Evolutionary conservation across 2,797 vertebrate species (phyloP).

Genomic region (Philypnodon macrostomus): DNA sequence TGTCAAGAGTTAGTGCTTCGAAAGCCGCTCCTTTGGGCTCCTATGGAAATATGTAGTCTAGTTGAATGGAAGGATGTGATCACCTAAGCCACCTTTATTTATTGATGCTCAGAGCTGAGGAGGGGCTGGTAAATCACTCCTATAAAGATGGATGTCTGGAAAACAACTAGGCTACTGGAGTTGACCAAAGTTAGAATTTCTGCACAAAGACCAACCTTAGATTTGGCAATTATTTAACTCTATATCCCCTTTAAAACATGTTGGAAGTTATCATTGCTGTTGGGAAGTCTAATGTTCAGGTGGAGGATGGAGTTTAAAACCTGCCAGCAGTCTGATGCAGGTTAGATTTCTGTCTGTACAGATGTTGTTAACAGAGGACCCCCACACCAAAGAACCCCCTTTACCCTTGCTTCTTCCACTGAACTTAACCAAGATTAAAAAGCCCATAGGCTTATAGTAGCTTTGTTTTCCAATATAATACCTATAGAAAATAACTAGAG

Average conservation of each 20-base stretch:
- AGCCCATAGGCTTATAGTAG: slow-evolving; percentile 21
- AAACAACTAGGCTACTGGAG: slow-evolving; percentile 58
- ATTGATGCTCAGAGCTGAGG: slow-evolving; percentile 45
- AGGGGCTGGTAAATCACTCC: slow-evolving; percentile 50
- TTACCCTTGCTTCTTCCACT: slow-evolving; percentile 12
- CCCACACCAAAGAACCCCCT: slow-evolving; percentile 66
- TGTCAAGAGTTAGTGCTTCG: slow-evolving; percentile 51
- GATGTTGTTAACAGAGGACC: slow-evolving; percentile 34
- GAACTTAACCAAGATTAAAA: slow-evolving; percentile 5
- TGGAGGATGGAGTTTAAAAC: slow-evolving; percentile 17
- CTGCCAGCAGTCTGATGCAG: slow-evolving; percentile 13
- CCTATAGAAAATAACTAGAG: slow-evolving; percentile 18
- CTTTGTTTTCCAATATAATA: slow-evolving; percentile 22
- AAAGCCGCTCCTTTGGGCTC: slow-evolving; percentile 54
- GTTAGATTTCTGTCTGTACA: slow-evolving; percentile 17
- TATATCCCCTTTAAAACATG: slow-evolving; percentile 34
- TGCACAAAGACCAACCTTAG: slow-evolving; percentile 63
- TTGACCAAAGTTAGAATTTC: slow-evolving; percentile 74
- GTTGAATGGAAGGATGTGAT: slow-evolving; percentile 35
- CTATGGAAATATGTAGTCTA: slow-evolving; percentile 44
- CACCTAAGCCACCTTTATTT: slow-evolving; percentile 53
- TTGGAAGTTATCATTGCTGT: slow-evolving; percentile 49
- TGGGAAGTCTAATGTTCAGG: slow-evolving; percentile 38
- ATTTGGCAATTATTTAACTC: slow-evolving; percentile 48
- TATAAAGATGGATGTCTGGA: slow-evolving; percentile 67